Conservation (phyloP, 2,113 vertebrate species). For the Hippolais icterina region DNA sequence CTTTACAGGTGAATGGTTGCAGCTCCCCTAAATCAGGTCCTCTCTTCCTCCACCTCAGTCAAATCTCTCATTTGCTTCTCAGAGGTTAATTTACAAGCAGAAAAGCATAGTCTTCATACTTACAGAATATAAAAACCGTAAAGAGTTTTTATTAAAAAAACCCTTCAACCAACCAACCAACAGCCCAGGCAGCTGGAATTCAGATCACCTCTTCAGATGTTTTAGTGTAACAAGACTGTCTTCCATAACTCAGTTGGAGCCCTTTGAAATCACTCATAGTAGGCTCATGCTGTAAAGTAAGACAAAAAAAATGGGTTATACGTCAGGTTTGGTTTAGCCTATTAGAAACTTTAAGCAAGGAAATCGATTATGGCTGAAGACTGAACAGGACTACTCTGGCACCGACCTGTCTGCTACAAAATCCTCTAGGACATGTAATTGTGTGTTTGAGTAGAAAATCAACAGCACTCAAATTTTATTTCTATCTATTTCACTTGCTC, state of each 20-base stretch:
- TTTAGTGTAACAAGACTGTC: neutral
- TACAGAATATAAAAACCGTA: neutral
- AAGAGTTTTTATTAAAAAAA: neutral
- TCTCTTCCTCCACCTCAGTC: neutral
- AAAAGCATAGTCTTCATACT: neutral
- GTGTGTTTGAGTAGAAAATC: slow-evolving; percentile 40
- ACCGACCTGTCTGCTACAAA: slow-evolving; percentile 65
- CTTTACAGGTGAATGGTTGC: neutral
- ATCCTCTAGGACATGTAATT: slow-evolving; percentile 57
- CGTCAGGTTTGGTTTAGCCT: neutral
- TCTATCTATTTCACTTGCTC: slow-evolving; percentile 61
- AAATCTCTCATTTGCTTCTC: neutral
- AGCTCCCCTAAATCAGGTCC: neutral
- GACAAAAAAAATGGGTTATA: neutral
- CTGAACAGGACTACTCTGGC: slow-evolving; percentile 14
- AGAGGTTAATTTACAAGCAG: neutral
- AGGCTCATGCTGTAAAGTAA: neutral
- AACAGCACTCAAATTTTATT: slow-evolving; percentile 64
- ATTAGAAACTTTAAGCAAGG: neutral
- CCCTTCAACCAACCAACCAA: neutral
- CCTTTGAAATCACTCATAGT: neutral
- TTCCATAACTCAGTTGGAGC: neutral
- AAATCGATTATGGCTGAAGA: slow-evolving; percentile 45
- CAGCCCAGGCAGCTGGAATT: neutral
- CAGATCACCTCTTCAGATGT: neutral